Conservation (phyloP, 2,113 vertebrate genomes). For the Entosphenus tridentatus region DNA sequence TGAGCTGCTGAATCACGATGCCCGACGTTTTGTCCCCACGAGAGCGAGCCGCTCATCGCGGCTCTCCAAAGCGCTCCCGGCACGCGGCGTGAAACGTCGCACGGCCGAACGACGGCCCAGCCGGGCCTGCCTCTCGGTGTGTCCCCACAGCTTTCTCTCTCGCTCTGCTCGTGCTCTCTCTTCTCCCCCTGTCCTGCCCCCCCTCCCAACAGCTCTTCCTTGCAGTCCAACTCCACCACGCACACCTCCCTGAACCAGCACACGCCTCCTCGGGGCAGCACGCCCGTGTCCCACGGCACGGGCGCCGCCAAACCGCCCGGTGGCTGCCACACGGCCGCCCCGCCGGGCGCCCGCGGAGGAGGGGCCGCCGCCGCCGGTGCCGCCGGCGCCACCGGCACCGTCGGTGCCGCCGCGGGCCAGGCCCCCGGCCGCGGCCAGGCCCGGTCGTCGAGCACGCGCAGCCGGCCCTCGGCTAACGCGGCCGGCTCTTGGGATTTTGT, state of each 20-base stretch:
- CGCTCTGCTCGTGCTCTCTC: conserved; percentile 19
- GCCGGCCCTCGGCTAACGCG: conserved; percentile 37
- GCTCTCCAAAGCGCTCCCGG: no score
- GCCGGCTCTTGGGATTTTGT: conserved; percentile 94
- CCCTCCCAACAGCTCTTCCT: conserved; percentile 31
- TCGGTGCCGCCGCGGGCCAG: conserved; percentile 63
- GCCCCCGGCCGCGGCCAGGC: conserved; percentile 24
- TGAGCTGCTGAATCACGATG: no score
- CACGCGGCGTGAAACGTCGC: no score
- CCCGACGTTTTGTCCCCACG: no score
- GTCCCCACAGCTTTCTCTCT: conserved; percentile 16
- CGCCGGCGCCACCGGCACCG: conserved; percentile 60
- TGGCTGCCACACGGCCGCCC: conserved; percentile 92
- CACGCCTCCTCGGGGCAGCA: conserved; percentile 60
- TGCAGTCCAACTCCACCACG: conserved; percentile 19
- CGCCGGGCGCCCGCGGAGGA: conserved; percentile 56
- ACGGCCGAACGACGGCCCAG: no score
- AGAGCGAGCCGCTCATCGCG: no score
- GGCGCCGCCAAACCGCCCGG: conserved; percentile 61
- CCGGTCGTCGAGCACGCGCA: conserved; percentile 38
- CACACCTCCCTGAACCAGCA: conserved; percentile 62
- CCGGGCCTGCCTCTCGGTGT: no score
- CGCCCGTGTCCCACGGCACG: conserved; percentile 28
- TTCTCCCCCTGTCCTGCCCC: conserved; percentile 17
- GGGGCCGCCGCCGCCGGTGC: conserved; percentile 42